Evolutionary conservation across 2,113 vertebrate species (phyloP), one percentile per base, ranked within the genome.

Genomic region (Pedionomus torquatus): DNA sequence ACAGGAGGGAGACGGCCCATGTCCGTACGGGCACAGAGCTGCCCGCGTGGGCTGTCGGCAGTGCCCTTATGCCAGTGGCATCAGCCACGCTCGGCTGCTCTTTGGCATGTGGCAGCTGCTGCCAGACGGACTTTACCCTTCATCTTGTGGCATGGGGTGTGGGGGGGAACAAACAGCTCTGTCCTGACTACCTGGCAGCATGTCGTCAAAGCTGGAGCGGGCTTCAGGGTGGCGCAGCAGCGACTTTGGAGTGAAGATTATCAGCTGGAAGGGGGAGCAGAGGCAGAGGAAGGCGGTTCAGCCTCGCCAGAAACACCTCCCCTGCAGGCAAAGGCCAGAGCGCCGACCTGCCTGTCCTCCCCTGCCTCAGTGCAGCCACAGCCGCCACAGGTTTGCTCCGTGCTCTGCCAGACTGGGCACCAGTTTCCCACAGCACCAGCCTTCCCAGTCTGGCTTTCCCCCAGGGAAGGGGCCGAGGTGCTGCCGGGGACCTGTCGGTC

Each of bases 171-270:
- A 17, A 12, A 33, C 46, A 14, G 43, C 48, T 15, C 55, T 1
- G 1, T 1, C 1, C 18, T 2, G 3, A 33, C 39, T 91, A 99
- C 99, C 99, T 97, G 99, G 96, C 83, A 99, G 96, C 99, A 99
- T 99, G 80, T 99, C 98, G 0, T 99, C 98, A 2, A 99, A 99
- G 96, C 98, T 99, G 90, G 99, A 99, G 91, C 98, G 99, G 92
- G 99, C 99, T 96, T 99, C 99, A 0, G 99, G 99, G 74, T 99
- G 99, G 70, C 99, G 99, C 92, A 99, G 95, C 83, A 99, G 98
- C 0, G 99, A 99, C 96, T 99, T 99, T 57, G 99, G 99, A 72
- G 99, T 99, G 96, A 99, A 99, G 92, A 99, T 95, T 13, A 99
- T 99, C 72, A 99, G 97, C 99, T 99, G 97, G 61, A 97, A 97